These are phyloP conservation scores for Cochlearius cochlearius DNA, from an alignment of 2,113 vertebrate species.

Conservation along the genomic window DNA sequence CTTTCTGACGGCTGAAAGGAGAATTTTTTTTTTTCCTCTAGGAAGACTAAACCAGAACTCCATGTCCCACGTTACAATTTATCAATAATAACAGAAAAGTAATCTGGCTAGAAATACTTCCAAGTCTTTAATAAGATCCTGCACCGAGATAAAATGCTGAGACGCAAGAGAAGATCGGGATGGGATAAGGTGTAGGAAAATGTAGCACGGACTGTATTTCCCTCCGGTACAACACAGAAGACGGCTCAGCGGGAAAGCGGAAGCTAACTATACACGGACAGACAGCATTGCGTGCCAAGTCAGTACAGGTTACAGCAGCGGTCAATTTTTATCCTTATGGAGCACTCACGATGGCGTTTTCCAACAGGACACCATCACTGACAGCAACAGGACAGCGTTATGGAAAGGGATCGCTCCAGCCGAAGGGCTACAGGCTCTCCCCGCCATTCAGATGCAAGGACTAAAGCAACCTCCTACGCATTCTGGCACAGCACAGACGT, in stretches of 20 bases:
- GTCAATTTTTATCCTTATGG: neutral
- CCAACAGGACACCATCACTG: neutral
- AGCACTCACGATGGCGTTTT: neutral
- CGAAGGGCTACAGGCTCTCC: neutral
- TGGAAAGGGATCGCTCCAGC: neutral
- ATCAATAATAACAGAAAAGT: neutral
- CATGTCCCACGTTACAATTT: neutral
- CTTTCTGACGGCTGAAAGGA: neutral
- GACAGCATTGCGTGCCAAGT: neutral
- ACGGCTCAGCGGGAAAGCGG: neutral
- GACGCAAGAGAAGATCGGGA: neutral
- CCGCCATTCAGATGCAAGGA: neutral
- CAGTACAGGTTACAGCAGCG: neutral
- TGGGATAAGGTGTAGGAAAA: neutral
- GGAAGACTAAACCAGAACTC: neutral
- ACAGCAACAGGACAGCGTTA: neutral
- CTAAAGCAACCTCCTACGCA: neutral
- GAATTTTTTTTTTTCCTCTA: neutral
- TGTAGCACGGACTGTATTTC: neutral
- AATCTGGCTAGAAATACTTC: neutral
- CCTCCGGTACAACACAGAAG: neutral
- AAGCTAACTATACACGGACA: neutral
- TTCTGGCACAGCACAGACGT: neutral
- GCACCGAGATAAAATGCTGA: neutral
- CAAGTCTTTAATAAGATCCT: neutral